Conservation (phyloP, 1,140 invertebrate genomes). For the Colletes gigas region DNA sequence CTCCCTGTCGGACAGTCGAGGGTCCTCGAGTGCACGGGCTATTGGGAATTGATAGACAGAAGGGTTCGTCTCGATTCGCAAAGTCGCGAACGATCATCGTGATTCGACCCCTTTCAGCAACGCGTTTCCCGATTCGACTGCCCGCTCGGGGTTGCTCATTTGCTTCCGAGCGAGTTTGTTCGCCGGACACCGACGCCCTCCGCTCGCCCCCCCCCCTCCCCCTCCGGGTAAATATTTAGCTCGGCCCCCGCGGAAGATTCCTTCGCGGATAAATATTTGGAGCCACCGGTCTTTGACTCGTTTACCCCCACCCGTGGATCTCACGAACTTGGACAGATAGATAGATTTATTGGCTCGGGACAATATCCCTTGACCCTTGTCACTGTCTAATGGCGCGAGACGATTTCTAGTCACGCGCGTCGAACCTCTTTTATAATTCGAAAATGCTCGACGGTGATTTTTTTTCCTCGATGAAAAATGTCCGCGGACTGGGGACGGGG, state of each 20-base stretch:
- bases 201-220: slow-evolving; percentile 10
- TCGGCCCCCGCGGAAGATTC: slow-evolving; percentile 7
- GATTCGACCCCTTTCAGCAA: neutral
- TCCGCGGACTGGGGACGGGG: too few species aligned
- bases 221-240: slow-evolving; percentile 43
- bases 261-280: slow-evolving; percentile 47
- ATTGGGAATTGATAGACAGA: slow-evolving; percentile 52
- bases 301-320: neutral
- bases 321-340: neutral
- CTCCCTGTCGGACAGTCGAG: slow-evolving; percentile 39
- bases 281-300: neutral
- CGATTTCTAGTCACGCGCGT: too few species aligned
- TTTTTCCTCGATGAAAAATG: too few species aligned
- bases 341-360: neutral
- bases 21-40: slow-evolving; percentile 23
- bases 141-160: slow-evolving; percentile 5
- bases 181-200: neutral
- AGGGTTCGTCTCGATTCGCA: slow-evolving; percentile 24
- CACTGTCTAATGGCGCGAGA: neutral
- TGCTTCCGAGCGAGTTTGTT: slow-evolving; percentile 25
- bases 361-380: neutral
- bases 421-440: too few species aligned
- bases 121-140: neutral
- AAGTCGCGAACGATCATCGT: neutral
- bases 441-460: too few species aligned